Base-by-base conservation (phyloP, 53 echinoderm and acorn worm genomes). In the Henricia sp. region DNA sequence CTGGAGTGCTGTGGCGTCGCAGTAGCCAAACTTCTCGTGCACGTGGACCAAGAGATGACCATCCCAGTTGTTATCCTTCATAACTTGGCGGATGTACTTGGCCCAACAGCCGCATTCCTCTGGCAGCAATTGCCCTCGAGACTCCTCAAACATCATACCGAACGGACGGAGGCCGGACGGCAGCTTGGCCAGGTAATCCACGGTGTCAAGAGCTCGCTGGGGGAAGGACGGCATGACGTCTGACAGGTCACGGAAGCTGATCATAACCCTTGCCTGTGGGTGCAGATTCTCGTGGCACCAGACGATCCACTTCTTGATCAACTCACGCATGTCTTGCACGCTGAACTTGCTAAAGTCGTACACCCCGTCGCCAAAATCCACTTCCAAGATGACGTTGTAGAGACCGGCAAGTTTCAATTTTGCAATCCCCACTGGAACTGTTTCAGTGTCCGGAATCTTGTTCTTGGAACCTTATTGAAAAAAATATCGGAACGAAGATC, bases 11-110 rank as follows among this genome's bases (percentile, higher is more conserved):
- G 74, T 14, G 11, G 84, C 26, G 39, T 89, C 84, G 19, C 48
- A 50, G 39, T 66, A 89, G 6, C 89, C 89, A 30, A 35, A 89
- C 74, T 89, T 72, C 85, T 89, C 85, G 35, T 89, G 89, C 3
- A 85, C 41, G 48, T 89, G 89, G 13, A 89, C 63, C 37, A 89
- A 44, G 19, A 89, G 38, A 8, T 89, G 48, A 24, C 85, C 89
- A 3, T 74, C 11, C 84, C 84, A 89, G 0, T 75, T 33, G 54
- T 85, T 23, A 3, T 27, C 40, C 13, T 84, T 37, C 89, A 89
- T 89, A 40, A 65, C 52, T 42, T 67, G 73, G 6, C 85, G 84
- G 74, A 89, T 84, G 42, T 50, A 85, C 52, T 42, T 71, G 19
- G 89, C 64, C 72, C 75, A 89, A 29, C 14, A 53, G 9, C 65